Evolutionary conservation across 1,140 invertebrate genomes (phyloP).

Genomic region (Pogonomyrmex californicus): DNA sequence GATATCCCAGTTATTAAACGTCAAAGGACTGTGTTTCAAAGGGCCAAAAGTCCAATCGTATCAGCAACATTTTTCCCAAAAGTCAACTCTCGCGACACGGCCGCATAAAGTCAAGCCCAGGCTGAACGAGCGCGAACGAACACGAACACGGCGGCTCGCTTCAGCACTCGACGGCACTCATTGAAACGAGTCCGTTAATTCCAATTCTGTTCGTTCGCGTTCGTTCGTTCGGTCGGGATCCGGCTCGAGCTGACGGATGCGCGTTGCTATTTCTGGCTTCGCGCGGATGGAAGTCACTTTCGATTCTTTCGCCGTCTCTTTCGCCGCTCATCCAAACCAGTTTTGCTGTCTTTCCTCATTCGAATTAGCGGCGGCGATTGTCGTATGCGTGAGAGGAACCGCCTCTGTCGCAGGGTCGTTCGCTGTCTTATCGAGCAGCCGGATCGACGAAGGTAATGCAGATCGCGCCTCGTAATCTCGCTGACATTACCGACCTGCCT

Average conservation of each 20-base stretch:
- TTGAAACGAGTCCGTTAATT: not conserved
- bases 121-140: not conserved
- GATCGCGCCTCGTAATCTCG: constrained; percentile 62
- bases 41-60: too few relatives aligned
- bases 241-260: constrained; percentile 20
- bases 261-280: constrained; percentile 47
- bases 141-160: not conserved
- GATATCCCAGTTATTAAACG: too few relatives aligned
- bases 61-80: too few relatives aligned
- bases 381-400: not conserved
- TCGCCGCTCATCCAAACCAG: constrained; percentile 62
- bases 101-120: not conserved
- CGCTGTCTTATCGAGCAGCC: constrained; percentile 71
- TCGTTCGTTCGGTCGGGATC: not conserved
- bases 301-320: constrained; percentile 63
- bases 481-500: constrained; percentile 82
- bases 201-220: not conserved
- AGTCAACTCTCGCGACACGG: not conserved
- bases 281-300: constrained; percentile 56
- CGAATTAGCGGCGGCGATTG: constrained; percentile 15
- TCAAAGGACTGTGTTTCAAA: too few relatives aligned
- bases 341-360: constrained; percentile 64
- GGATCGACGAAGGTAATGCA: constrained; percentile 78
- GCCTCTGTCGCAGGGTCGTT: constrained; percentile 22
- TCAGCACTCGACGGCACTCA: not conserved